Conservation (phyloP, 2,113 vertebrate species). For the Passerina amoena region DNA sequence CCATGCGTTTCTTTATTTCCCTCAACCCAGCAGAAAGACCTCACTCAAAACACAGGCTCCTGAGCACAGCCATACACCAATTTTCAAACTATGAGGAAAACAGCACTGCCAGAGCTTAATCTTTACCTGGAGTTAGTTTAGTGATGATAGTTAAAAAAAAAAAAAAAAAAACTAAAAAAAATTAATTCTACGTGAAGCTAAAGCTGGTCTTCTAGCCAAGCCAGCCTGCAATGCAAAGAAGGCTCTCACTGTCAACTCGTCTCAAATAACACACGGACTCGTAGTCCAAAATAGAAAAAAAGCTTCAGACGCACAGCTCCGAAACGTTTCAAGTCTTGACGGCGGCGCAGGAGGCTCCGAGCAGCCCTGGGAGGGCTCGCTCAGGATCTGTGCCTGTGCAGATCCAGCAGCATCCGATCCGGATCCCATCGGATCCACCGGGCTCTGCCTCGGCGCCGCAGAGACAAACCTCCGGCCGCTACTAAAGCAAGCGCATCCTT, state of each 20-base stretch:
- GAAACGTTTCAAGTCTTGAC: neutral
- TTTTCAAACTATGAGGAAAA: neutral
- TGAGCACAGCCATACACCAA: neutral
- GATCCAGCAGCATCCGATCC: neutral
- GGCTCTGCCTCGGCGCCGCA: neutral
- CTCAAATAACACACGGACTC: neutral
- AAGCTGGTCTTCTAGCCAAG: neutral
- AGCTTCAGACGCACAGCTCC: neutral
- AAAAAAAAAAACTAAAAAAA: neutral
- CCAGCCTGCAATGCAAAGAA: neutral
- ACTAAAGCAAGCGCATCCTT: fast-evolving
- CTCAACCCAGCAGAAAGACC: neutral
- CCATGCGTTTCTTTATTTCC: neutral
- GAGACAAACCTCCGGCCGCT: neutral
- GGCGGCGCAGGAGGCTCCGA: neutral
- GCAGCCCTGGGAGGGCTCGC: neutral
- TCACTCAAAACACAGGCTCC: neutral
- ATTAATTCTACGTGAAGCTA: neutral
- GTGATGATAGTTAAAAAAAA: neutral
- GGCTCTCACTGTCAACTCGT: neutral
- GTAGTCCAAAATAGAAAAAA: neutral
- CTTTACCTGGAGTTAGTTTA: neutral
- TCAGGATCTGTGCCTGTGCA: neutral
- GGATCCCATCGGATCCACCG: neutral
- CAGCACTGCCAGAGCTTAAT: neutral